phyloP scores from a whole-genome alignment of 1,140 invertebrate species.

The Hypsibius dujardini region DNA sequence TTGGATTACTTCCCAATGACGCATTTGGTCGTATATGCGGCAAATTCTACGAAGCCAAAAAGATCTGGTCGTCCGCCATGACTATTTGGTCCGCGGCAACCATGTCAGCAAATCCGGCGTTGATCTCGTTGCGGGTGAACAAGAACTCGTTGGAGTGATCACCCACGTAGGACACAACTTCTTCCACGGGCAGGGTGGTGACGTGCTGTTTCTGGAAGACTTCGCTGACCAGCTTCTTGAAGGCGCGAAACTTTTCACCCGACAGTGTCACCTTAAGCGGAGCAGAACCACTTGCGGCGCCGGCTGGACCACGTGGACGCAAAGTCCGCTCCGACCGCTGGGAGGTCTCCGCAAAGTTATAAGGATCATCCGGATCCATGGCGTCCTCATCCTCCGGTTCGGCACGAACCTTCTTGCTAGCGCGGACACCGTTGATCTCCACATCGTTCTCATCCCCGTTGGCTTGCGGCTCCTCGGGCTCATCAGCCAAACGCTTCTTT shows the following conservation, averaged over 20 bases:
- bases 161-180: slow-evolving; percentile 27
- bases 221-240: slow-evolving; percentile 33
- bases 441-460: not conserved
- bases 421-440: not conserved
- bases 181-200: slow-evolving; percentile 32
- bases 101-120: slow-evolving; percentile 59
- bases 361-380: slow-evolving; percentile 18
- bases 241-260: slow-evolving; percentile 27
- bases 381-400: slow-evolving; percentile 17
- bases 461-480: no score
- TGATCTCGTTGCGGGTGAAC: slow-evolving; percentile 53
- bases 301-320: not conserved
- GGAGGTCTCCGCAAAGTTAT: not conserved
- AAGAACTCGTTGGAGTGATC: slow-evolving; percentile 31
- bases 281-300: not conserved
- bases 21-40: not conserved
- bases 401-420: not conserved
- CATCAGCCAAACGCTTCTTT: no score
- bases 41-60: slow-evolving; percentile 30
- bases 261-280: slow-evolving; percentile 2
- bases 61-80: slow-evolving; percentile 68
- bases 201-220: slow-evolving; percentile 33
- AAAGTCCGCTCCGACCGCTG: not conserved
- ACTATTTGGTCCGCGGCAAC: slow-evolving; percentile 75
- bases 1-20: not conserved